Conservation (phyloP, 2,113 vertebrate genomes). For the Gallinago media region DNA sequence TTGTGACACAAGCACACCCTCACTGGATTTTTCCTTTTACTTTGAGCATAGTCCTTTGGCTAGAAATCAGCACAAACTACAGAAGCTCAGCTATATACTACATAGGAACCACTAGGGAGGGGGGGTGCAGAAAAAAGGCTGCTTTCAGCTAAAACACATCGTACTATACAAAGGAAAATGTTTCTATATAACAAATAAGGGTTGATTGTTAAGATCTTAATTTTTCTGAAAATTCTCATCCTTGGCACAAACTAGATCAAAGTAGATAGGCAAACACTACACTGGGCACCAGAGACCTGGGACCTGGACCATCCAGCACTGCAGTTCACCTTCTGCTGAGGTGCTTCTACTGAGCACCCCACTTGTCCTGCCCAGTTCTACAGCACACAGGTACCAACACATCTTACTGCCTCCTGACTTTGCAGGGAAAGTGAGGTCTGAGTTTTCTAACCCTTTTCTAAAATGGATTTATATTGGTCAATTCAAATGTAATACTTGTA, state of each 20-base stretch:
- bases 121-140: neutral
- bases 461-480: neutral
- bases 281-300: neutral
- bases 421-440: rapidly evolving
- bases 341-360: neutral
- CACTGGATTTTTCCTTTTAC: neutral
- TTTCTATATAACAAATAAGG: neutral
- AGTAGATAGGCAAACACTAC: neutral
- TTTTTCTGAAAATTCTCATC: neutral
- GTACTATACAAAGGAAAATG: neutral
- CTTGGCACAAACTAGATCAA: neutral
- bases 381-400: neutral
- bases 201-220: neutral
- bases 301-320: neutral
- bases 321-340: neutral
- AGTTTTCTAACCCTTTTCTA: neutral
- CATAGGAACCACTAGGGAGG: rapidly evolving
- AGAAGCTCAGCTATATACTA: neutral
- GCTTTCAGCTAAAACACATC: neutral
- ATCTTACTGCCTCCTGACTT: neutral
- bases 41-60: neutral
- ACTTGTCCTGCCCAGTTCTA: neutral
- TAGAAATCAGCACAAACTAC: neutral
- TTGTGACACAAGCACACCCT: neutral
- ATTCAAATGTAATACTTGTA: neutral